Conservation (phyloP, 2,797 vertebrate species). For the Merluccius polli region DNA sequence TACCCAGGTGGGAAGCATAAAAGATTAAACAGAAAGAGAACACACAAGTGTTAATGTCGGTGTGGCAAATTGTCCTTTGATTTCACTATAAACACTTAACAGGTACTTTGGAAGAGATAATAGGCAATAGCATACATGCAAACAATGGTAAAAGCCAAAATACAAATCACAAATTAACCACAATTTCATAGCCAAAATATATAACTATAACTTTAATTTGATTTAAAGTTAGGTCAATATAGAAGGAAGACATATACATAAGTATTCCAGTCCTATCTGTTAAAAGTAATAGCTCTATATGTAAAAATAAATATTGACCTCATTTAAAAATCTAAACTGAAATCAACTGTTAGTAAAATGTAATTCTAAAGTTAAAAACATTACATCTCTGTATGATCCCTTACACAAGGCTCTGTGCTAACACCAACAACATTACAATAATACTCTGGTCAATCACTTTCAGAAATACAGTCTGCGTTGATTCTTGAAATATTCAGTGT, state of each 20-base stretch:
- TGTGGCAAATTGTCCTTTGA: not conserved
- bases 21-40: no score
- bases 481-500: conserved; percentile 26
- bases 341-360: conserved; percentile 35
- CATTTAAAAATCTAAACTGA: conserved; percentile 35
- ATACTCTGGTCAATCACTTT: conserved; percentile 37
- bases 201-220: not conserved
- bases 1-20: not conserved
- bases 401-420: conserved; percentile 16
- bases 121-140: conserved; percentile 28
- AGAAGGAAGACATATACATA: not conserved
- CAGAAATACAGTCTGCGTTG: conserved; percentile 20
- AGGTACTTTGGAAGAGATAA: conserved; percentile 18
- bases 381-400: conserved; percentile 16
- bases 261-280: conserved; percentile 6
- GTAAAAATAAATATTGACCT: conserved; percentile 55
- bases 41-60: not conserved
- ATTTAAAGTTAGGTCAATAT: conserved; percentile 2
- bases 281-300: conserved; percentile 20
- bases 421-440: conserved; percentile 12
- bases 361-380: conserved; percentile 17
- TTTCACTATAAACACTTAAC: conserved; percentile 40
- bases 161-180: conserved; percentile 23
- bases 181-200: conserved; percentile 19
- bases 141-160: conserved; percentile 33